phyloP scores from a whole-genome alignment of 2,888 invertebrate genomes.

The Yponomeuta malinellus region DNA sequence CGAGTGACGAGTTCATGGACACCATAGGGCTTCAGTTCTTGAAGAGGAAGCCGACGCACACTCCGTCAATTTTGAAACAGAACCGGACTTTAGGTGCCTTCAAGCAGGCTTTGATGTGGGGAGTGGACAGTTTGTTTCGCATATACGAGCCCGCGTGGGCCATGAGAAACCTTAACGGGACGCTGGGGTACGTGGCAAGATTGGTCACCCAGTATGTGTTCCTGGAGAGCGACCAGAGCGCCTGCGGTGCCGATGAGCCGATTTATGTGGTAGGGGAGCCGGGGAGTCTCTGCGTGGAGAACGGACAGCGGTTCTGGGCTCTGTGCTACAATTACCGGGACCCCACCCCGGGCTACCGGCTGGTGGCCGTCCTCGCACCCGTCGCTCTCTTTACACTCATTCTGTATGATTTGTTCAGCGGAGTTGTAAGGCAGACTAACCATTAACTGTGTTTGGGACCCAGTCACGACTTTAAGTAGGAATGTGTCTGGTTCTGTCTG shows the following conservation, averaged over 20 bases:
- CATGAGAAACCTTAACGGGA: constrained; percentile 41
- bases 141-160: constrained; percentile 41
- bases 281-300: constrained; percentile 48
- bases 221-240: constrained; percentile 37
- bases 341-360: constrained; percentile 53
- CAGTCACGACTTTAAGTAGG: no score
- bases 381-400: constrained; percentile 57
- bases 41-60: not conserved
- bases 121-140: constrained; percentile 38
- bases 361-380: constrained; percentile 57
- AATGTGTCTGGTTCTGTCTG: no score
- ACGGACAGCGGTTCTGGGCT: constrained; percentile 41
- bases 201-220: constrained; percentile 53
- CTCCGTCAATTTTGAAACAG: not conserved
- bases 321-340: constrained; percentile 58
- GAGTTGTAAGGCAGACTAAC: constrained; percentile 57
- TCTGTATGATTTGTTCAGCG: constrained; percentile 60
- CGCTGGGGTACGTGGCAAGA: constrained; percentile 41
- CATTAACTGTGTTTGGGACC: constrained; percentile 25
- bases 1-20: constrained; percentile 11
- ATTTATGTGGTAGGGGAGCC: constrained; percentile 48
- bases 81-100: not conserved
- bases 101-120: constrained; percentile 26
- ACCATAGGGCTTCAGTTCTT: not conserved
- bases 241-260: constrained; percentile 47